Evolutionary conservation across 2,888 invertebrate genomes (phyloP), one percentile per base, ranked within the genome.

Genomic region (Euspilapteryx auroguttella): DNA sequence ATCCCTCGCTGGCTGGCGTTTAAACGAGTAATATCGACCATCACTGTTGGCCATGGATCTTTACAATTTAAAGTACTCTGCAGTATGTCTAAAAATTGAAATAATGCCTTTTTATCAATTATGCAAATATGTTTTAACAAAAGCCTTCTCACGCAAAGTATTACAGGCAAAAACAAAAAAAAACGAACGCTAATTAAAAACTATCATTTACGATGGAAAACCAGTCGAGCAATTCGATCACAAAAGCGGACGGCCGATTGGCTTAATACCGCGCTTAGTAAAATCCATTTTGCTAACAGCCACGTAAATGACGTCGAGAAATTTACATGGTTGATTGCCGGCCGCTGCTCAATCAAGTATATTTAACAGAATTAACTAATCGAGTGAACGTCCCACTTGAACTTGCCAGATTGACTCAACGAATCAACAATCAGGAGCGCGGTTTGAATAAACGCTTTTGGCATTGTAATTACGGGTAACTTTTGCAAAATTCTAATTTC

Each of bases 311-410:
- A 56, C 45, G 51, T 42, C 35, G 37, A 46, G 44, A 52, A 62
- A 75, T 73, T 75, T 71, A 68, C 73, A 73, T 75, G 66, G 61
- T 59, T 75, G 73, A 75, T 75, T 75, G 71, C 71, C 58, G 69
- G 53, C 66, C 66, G 68, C 47, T 66, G 69, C 62, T 68, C 73
- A 75, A 75, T 75, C 73, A 71, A 66, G 73, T 69, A 62, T 69
- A 65, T 69, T 75, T 73, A 75, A 71, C 73, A 55, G 64, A 71
- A 75, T 73, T 69, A 71, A 64, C 66, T 73, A 71, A 73, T 73
- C 69, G 71, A 69, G 65, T 68, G 66, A 64, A 59, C 61, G 61
- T 12, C n/a, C 9, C 12, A 6, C 14, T 15, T 6, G 12, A 12
- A 2, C n/a, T 17, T 17, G 17, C n/a, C n/a, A n/a, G n/a, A n/a